A percentile compares a stretch with the other conserved stretches of the same genome.
Conservation (phyloP, 1,140 invertebrate genomes). For the Drosophila nebulosa region DNA sequence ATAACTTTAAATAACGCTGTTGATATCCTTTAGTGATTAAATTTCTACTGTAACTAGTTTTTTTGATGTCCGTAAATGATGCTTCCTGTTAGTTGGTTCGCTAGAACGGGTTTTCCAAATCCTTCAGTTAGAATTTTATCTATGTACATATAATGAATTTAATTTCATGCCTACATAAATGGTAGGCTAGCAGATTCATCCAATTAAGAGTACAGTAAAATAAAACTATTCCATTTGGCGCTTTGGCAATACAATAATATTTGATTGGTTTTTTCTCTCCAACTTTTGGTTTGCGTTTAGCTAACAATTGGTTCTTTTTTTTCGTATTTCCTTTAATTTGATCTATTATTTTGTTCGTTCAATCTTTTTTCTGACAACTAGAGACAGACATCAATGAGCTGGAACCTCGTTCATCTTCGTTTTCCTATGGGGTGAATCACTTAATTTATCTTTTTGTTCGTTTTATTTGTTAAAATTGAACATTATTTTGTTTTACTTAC, state of each 20-base stretch:
- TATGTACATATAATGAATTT: no score
- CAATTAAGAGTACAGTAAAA: no score
- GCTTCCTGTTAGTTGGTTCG: no score
- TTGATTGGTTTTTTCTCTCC: background rate
- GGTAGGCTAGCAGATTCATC: no score
- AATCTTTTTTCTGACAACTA: conserved; percentile 23
- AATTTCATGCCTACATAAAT: no score
- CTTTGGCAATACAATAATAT: background rate
- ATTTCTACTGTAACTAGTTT: no score
- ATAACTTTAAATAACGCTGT: no score
- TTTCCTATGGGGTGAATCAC: conserved; percentile 72
- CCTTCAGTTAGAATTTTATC: no score
- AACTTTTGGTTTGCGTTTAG: background rate
- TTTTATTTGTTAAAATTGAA: conserved; percentile 1
- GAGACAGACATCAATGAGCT: conserved; percentile 53
- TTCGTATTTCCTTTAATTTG: background rate
- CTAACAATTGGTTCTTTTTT: background rate
- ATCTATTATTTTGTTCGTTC: background rate
- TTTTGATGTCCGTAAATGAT: no score
- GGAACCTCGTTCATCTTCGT: conserved; percentile 76
- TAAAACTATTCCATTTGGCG: no score
- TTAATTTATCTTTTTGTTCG: background rate
- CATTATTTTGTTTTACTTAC: background rate
- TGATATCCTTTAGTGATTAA: no score
- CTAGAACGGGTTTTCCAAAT: no score